Base-by-base conservation (phyloP, 2,888 invertebrate genomes). In the Caprella mutica region DNA sequence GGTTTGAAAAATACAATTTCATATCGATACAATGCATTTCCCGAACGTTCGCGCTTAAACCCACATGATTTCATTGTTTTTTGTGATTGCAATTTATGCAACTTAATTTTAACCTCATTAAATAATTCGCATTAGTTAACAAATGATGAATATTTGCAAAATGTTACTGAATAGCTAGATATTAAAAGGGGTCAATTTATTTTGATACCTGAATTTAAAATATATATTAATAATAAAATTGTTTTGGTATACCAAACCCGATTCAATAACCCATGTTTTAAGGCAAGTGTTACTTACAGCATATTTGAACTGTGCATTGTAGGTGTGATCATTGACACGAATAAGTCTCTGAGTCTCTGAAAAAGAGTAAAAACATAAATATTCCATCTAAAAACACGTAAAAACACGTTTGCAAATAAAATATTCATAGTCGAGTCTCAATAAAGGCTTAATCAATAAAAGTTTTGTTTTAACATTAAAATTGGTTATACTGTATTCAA, bases 281-380 rank as follows among this genome's bases (percentile, higher is more conserved):
- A n/a, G n/a, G n/a, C n/a, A n/a, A n/a, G n/a, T 50, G 12, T 9
- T 2, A 84, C 91, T 91, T 82, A 97, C 97, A 72, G 97, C 94
- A 80, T 98, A 98, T 76, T 87, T 86, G 79, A 94, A 97, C 78
- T 91, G 87, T 71, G 87, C 82, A 79, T 98, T 98, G 78, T 86
- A 94, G 72, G 83, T 85, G 74, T 89, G 83, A 79, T 97, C 90
- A 77, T 97, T 97, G 71, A 94, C 93, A 78, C 85, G 86, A 73
- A 98, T 93, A 80, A 85, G 81, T 78, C 96, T 84, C 81, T 94
- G 93, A 77, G 88, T 86, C 79, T 94, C 96, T 96, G 84, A 53
- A 84, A 83, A 73, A 75, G 74, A 72, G 75, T 72, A 58, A 60
- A 42, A 29, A n/a, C n/a, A n/a, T n/a, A n/a, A n/a, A n/a, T n/a